phyloP scores from a whole-genome alignment of 2,113 vertebrate species.

The Rhodinocichla rosea region DNA sequence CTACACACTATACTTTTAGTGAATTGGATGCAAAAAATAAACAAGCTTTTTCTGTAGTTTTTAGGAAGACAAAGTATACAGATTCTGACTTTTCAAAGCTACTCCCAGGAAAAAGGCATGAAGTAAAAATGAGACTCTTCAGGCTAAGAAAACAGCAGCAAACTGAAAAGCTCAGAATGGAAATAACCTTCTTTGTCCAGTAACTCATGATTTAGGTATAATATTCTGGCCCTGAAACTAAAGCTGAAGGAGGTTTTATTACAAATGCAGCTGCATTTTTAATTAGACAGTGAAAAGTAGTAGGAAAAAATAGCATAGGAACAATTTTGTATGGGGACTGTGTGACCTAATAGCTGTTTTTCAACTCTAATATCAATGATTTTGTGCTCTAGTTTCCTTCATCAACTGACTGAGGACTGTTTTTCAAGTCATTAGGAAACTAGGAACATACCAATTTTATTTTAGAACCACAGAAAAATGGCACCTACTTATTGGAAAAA shows the following conservation, averaged over 20 bases:
- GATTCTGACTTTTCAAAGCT: background rate
- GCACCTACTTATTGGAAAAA: background rate
- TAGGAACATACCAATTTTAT: background rate
- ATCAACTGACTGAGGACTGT: background rate
- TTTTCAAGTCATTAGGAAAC: slow-evolving; percentile 32
- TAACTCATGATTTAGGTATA: background rate
- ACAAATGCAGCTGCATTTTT: slow-evolving; percentile 49
- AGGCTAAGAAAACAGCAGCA: background rate
- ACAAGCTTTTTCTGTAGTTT: background rate
- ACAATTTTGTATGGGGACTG: background rate
- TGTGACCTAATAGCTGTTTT: slow-evolving; percentile 37
- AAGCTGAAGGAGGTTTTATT: slow-evolving; percentile 36
- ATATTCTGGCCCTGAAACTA: slow-evolving; percentile 14
- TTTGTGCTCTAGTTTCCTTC: slow-evolving; percentile 17
- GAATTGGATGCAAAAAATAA: background rate
- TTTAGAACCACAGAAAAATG: background rate
- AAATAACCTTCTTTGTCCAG: background rate
- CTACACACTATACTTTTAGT: background rate
- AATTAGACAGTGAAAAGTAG: slow-evolving; percentile 41
- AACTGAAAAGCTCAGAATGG: background rate
- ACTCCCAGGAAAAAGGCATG: background rate
- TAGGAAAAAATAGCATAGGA: slow-evolving; percentile 51
- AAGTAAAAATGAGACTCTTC: background rate
- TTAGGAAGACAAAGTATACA: background rate
- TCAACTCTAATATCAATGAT: background rate